A percentile compares a stretch with the other conserved stretches of the same genome.
Evolutionary conservation across 2,113 vertebrate species (phyloP).

Genomic region (Mus spicilegus): DNA sequence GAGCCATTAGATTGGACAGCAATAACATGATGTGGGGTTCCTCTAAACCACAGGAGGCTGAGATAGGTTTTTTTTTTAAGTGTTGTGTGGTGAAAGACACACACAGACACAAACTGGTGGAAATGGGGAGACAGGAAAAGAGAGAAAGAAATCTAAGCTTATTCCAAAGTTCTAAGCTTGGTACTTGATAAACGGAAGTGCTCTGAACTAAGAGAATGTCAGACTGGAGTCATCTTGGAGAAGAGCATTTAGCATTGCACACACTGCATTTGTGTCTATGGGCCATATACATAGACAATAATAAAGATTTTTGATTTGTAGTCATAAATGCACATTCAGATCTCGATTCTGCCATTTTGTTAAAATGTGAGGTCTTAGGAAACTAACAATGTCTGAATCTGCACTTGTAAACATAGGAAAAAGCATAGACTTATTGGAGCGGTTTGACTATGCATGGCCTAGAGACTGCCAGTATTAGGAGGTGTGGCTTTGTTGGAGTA

Average conservation of each 20-base stretch:
- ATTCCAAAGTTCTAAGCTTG: constrained; percentile 56
- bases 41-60: constrained; percentile 3
- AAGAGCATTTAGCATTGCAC: neutral
- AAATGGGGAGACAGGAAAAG: neutral
- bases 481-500: too few relatives aligned
- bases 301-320: constrained; percentile 43
- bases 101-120: neutral
- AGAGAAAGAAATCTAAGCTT: constrained; percentile 39
- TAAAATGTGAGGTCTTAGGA: constrained; percentile 48
- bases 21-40: constrained; percentile 16
- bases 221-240: neutral
- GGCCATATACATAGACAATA: neutral
- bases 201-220: neutral
- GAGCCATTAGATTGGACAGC: neutral
- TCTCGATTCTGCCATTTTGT: constrained; percentile 36
- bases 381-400: constrained; percentile 9
- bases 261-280: constrained; percentile 32
- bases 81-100: neutral
- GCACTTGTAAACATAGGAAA: constrained; percentile 10
- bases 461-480: too few relatives aligned
- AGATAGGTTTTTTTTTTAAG: constrained; percentile 9
- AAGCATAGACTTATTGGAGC: neutral
- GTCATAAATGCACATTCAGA: constrained; percentile 54
- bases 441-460: too few relatives aligned
- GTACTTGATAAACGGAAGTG: constrained; percentile 11